Evolutionary conservation across 2,888 invertebrate species (phyloP), one percentile per base, ranked within the genome.

Genomic region (Mimachlamys varia): DNA sequence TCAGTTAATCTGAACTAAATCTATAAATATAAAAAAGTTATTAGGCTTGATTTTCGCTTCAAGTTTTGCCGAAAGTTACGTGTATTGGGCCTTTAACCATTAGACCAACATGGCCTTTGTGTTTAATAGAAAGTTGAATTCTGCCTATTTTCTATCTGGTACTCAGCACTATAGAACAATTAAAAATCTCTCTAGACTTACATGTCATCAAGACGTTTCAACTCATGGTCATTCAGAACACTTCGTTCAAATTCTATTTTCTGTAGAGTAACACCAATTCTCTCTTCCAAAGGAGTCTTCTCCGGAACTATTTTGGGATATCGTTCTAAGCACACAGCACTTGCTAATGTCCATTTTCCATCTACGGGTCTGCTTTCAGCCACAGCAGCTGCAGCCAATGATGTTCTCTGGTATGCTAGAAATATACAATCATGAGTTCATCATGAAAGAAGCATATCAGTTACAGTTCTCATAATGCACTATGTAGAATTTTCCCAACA

Each of bases 301-400:
- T 10, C 33, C 12, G 27, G 76, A 0, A 76, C 76, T 33, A 76
- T 76, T 27, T 33, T 76, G 76, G 76, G 76, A 76, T 76, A 76
- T 33, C 76, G 76, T 33, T 76, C 76, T 76, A 76, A 76, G 33
- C 76, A 76, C 12, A 76, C 76, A 33, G 76, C 76, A 15, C 76
- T 76, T 33, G 22, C 76, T 27, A 76, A 76, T 33, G 27, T 76
- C 76, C 76, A 76, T 76, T 76, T 76, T 27, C 33, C 76, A 76
- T 76, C 76, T 76, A 33, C 13, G 27, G 76, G 33, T 76, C 33
- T 76, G 33, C 33, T 76, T 76, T 76, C 22, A 76, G 76, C 33
- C 13, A 33, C 33, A 76, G 27, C 33, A 76, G 76, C 76, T 33
- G 76, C 4, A 33, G 76, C 76, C 76, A 76, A 33, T 33, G 76